Percentiles rank a stretch among this genome's conserved stretches.
These are phyloP conservation scores for Lucifuga dentata DNA, from an alignment of 2,113 vertebrate genomes.

Conservation along the genomic window DNA sequence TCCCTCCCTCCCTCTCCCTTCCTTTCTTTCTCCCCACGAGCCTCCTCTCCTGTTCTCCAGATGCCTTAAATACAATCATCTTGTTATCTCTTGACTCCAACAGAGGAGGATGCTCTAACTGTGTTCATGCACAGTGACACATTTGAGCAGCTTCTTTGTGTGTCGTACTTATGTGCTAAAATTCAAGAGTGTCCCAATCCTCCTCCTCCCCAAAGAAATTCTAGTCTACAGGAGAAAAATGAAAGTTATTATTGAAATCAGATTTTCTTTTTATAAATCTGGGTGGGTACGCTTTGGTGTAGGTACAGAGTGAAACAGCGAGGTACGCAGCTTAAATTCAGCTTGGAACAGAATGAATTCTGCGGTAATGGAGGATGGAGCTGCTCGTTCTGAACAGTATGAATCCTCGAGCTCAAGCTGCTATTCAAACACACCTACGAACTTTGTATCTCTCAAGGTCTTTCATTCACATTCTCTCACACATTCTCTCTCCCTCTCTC, in stretches of 20 bases:
- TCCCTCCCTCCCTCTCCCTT: background rate
- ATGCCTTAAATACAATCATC: conserved; percentile 56
- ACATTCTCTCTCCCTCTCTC: background rate
- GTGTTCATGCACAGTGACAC: conserved; percentile 24
- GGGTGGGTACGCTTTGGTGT: background rate
- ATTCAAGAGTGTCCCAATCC: too few relatives aligned
- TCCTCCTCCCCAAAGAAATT: too few relatives aligned
- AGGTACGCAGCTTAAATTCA: background rate
- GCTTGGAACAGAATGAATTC: background rate
- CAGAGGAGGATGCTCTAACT: conserved; percentile 20
- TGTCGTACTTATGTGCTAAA: background rate
- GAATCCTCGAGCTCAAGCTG: conserved; percentile 7
- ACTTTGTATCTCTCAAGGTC: conserved; percentile 31
- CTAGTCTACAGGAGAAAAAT: too few relatives aligned
- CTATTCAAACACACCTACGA: conserved; percentile 17
- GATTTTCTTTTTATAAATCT: background rate
- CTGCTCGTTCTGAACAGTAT: conserved; percentile 2
- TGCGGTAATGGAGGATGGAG: background rate
- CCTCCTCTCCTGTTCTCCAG: conserved; percentile 41
- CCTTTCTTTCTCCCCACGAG: conserved; percentile 8
- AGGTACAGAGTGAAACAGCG: background rate
- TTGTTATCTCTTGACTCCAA: conserved; percentile 53
- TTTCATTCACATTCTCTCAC: conserved; percentile 22
- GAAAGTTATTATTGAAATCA: background rate
- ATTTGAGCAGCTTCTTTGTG: conserved; percentile 18